These are phyloP conservation scores for Enteromius radiatus DNA, from an alignment of 2,797 vertebrate genomes.

Conservation along the genomic window DNA sequence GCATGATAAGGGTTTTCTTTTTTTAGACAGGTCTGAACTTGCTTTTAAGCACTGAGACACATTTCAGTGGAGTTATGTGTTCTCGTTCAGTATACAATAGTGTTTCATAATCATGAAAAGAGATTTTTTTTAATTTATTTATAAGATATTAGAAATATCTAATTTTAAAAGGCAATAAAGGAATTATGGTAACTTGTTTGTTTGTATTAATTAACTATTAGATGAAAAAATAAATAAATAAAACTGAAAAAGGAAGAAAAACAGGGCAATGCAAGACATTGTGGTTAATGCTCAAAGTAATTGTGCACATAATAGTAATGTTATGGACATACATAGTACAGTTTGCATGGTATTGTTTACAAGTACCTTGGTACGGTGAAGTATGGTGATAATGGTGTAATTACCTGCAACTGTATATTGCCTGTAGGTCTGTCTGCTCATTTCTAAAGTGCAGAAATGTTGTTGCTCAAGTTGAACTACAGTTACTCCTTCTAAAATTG, in stretches of 20 bases:
- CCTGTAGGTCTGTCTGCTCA: constrained; percentile 37
- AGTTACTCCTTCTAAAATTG: constrained; percentile 38
- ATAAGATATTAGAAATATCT: background rate
- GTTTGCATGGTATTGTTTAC: background rate
- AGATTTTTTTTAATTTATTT: background rate
- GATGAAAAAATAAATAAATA: background rate
- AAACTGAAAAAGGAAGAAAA: background rate
- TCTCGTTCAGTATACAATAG: background rate
- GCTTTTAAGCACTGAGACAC: constrained; percentile 5
- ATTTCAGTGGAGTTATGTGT: background rate
- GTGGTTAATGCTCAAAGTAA: background rate
- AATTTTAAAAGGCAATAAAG: background rate
- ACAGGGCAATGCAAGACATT: background rate
- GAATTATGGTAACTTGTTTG: background rate
- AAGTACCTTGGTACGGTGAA: background rate
- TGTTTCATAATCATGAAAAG: background rate
- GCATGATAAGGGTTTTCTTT: background rate
- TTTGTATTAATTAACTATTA: background rate
- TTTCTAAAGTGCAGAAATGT: background rate
- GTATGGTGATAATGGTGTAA: constrained; percentile 23
- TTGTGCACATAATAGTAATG: background rate
- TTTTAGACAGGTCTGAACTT: constrained; percentile 32
- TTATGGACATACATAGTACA: background rate
- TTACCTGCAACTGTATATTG: constrained; percentile 6
- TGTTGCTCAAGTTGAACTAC: constrained; percentile 34